Evolutionary conservation across 2,888 invertebrate genomes (phyloP).

Genomic region (Microctonus brassicae): DNA sequence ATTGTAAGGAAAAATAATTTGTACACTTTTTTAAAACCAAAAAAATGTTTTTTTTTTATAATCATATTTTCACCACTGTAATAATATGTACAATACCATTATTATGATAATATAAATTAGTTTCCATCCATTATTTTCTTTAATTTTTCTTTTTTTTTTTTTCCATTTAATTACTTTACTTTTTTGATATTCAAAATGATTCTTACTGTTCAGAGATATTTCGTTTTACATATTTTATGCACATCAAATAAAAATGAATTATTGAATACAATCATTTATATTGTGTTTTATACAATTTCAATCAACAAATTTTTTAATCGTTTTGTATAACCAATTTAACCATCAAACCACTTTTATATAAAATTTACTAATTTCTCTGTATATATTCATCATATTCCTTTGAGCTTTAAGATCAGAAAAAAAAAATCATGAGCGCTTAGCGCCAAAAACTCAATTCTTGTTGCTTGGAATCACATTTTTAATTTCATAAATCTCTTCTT

Average conservation of each 20-base stretch:
- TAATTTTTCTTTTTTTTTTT: constrained; percentile 41
- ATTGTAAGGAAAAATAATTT: too few species aligned
- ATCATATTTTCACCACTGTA: constrained; percentile 54
- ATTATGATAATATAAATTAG: constrained; percentile 56
- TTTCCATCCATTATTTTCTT: constrained; percentile 46
- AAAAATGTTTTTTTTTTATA: constrained; percentile 56
- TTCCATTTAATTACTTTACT: constrained; percentile 26
- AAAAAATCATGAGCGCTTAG: constrained; percentile 15
- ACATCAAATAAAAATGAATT: neutral
- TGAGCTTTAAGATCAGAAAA: constrained; percentile 28
- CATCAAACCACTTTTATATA: constrained; percentile 1
- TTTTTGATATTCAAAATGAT: constrained; percentile 7
- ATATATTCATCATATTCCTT: constrained; percentile 30
- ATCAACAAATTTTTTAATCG: neutral
- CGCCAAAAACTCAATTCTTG: constrained; percentile 8
- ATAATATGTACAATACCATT: constrained; percentile 63
- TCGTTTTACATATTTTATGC: neutral
- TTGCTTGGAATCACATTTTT: constrained; percentile 39
- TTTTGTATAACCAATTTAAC: constrained; percentile 2
- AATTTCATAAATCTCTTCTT: constrained; percentile 45
- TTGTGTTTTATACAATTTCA: neutral
- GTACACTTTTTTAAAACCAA: constrained; percentile 53
- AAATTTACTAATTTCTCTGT: constrained; percentile 28
- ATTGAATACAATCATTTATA: neutral
- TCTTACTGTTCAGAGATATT: neutral